These are phyloP conservation scores for Bombus cullumanus DNA, from an alignment of 1,140 invertebrate species.

Conservation along the genomic window DNA sequence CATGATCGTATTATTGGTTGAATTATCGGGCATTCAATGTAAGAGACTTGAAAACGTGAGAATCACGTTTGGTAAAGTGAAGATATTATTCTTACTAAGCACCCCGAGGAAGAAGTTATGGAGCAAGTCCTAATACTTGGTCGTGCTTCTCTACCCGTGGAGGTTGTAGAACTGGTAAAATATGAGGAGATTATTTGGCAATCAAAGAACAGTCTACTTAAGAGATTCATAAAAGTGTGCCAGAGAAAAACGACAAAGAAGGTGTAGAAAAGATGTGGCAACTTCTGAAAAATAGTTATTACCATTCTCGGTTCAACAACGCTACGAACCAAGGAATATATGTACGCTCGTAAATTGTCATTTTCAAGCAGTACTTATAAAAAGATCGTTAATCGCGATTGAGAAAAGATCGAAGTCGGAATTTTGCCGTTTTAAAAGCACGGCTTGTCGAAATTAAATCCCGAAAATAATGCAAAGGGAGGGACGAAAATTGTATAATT, in stretches of 20 bases:
- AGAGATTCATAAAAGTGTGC: constrained; percentile 4
- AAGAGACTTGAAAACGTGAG: background rate
- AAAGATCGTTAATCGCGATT: background rate
- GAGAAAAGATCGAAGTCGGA: background rate
- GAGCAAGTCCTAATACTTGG: constrained; percentile 2
- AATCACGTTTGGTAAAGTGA: constrained; percentile 1
- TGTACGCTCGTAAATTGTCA: background rate
- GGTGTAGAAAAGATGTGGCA: background rate
- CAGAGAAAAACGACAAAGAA: background rate
- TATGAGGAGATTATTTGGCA: constrained; percentile 15
- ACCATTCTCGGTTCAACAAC: background rate
- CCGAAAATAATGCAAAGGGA: no score
- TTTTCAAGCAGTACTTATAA: background rate
- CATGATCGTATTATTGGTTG: background rate
- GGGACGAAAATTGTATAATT: no score
- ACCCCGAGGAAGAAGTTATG: background rate
- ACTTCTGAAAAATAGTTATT: constrained; percentile 14
- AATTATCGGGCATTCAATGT: background rate
- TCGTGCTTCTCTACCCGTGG: background rate
- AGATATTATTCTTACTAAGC: constrained; percentile 1
- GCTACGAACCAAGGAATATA: background rate
- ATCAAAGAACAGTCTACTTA: constrained; percentile 13
- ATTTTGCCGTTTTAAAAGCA: background rate
- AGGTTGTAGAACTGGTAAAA: background rate
- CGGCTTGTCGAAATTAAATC: background rate